Evolutionary conservation across 2,113 vertebrate species (phyloP), one percentile per base, ranked within the genome.

Genomic region (Tragelaphus strepsiceros): DNA sequence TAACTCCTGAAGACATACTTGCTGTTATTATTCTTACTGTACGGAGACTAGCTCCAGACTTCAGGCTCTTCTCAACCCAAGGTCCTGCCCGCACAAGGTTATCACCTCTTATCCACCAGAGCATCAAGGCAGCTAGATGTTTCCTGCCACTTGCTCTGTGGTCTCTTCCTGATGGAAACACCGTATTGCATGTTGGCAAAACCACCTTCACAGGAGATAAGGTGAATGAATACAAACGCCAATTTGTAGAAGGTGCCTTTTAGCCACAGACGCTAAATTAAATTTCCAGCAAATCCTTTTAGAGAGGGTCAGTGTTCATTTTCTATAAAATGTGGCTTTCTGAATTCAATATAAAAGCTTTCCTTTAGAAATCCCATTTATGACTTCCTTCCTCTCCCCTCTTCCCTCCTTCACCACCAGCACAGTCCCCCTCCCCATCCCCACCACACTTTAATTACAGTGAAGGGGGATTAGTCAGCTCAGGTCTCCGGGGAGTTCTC

Each of bases 321-420:
- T 99, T 99, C 99, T 99, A 98, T 98, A 99, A 99, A 99, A 99
- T 83, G 97, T 99, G 99, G 98, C 98, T 98, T 98, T 99, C 97
- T 98, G 98, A 98, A 99, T 99, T 99, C 99, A 99, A 99, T 99
- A 99, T 98, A 98, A 99, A 99, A 98, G 98, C 98, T 99, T 98
- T 98, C 99, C 98, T 99, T 99, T 99, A 99, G 99, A 99, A 99
- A 99, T 99, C 99, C 99, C 98, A 99, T 99, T 99, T 99, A 99
- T 98, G 98, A 99, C 99, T 99, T 99, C 99, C 99, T 99, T 98
- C 96, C 96, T 95, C 89, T 99, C 96, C 94, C 94, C 96, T 96
- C 95, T 82, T 35, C 77, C 14, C 43, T 3, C 30, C 92, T 91
- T 98, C 95, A 92, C 59, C 88, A 98, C 98, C 91, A 87, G 56